Base-by-base conservation (phyloP, 2,888 invertebrate species). In the Anoncus sp. region DNA sequence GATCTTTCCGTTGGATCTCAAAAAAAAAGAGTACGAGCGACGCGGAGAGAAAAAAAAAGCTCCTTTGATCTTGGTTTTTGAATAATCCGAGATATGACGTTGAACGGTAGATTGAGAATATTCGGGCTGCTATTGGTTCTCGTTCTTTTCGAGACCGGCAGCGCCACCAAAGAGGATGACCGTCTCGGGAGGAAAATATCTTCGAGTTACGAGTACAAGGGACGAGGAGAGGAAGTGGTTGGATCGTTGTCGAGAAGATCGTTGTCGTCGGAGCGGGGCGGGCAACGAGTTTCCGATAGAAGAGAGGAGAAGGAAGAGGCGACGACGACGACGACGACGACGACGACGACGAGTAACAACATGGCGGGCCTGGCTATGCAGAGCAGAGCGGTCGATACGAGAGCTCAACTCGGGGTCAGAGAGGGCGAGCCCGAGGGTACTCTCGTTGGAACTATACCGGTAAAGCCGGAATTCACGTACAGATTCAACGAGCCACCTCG, bases 401-500 rank as follows among this genome's bases (percentile, higher is more conserved):
- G 97, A 84, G 96, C 97, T 59, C 96, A 96, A 86, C 95, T 98
- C 86, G 96, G 96, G 88, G 95, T 98, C 80, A 93, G 94, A 74
- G 99, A 99, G 91, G 97, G 96, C 79, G 95, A 96, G 88, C 96
- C 97, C 9, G 93, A 94, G 75, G 97, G 97, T 53, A 97, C 97
- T 0, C 90, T 95, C 55, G 97, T 98, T 27, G 99, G 98, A 14
- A 94, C 93, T 85, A 98, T 99, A 85, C 97, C 97, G 35, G 96
- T 94, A 7, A 96, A 97, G 90, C 94, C 96, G 4, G 97, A 96
- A 77, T 98, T 98, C 90, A 97, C 96, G 0, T 99, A 98, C 90
- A 94, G 97, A 80, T 98, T 99, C 91, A 98, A 98, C 92, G 98
- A 98, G 89, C 96, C 96, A 18, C 97, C 98, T 0, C 94, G 94